Percentiles rank a stretch among this genome's conserved stretches.
These are phyloP conservation scores for Ptyas mucosa DNA, from an alignment of 2,113 vertebrate genomes.

Conservation along the genomic window DNA sequence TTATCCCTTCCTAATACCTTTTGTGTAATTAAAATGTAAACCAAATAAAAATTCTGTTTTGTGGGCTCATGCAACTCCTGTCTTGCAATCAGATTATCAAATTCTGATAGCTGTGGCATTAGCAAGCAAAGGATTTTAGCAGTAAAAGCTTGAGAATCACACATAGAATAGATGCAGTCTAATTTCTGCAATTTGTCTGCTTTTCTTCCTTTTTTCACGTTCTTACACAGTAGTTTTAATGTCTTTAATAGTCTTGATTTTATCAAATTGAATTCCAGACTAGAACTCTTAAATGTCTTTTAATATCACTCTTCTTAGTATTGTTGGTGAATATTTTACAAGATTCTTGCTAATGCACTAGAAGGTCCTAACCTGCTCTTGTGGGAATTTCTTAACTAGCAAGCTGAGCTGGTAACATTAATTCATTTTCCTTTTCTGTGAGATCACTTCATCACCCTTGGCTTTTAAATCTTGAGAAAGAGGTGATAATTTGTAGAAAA, in stretches of 20 bases:
- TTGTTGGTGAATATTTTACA: background rate
- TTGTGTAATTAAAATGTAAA: background rate
- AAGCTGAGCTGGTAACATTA: background rate
- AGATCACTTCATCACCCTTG: slow-evolving; percentile 51
- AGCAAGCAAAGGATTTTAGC: background rate
- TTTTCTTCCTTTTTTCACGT: background rate
- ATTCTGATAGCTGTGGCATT: no score
- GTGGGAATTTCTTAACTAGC: background rate
- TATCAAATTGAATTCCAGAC: background rate
- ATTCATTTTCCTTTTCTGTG: slow-evolving; percentile 55
- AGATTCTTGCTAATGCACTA: background rate
- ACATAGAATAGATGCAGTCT: background rate
- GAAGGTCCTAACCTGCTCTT: background rate
- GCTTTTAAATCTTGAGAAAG: slow-evolving; percentile 58
- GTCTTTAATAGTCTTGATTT: background rate
- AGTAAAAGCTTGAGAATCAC: background rate
- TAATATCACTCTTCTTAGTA: background rate
- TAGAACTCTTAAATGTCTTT: background rate
- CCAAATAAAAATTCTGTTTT: background rate
- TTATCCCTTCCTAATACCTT: background rate
- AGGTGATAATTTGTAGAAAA: slow-evolving; percentile 67
- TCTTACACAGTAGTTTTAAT: background rate
- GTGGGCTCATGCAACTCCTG: background rate
- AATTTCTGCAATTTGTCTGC: background rate
- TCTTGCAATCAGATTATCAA: background rate